These are phyloP conservation scores for Rallus limicola DNA, from an alignment of 2,113 vertebrate genomes.

Conservation along the genomic window DNA sequence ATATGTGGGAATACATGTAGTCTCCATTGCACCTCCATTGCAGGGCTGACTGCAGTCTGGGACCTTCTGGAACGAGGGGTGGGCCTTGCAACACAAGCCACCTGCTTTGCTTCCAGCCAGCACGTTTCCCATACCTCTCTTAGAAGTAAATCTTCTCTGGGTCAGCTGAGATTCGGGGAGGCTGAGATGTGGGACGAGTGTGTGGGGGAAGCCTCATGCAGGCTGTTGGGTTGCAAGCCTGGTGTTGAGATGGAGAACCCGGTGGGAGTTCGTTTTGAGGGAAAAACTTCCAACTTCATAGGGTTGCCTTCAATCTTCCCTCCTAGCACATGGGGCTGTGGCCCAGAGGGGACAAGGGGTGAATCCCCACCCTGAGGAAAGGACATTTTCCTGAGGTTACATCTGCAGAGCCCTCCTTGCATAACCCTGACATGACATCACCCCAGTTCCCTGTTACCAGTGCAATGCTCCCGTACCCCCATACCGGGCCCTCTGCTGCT, in stretches of 20 bases:
- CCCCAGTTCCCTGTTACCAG: background rate
- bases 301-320: background rate
- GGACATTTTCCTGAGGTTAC: background rate
- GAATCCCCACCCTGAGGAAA: fast-evolving
- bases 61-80: background rate
- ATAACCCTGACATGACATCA: background rate
- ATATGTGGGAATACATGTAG: background rate
- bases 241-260: background rate
- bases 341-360: fast-evolving
- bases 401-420: background rate
- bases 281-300: fast-evolving
- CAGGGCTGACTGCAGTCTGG: background rate
- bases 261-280: background rate
- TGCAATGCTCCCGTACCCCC: fast-evolving
- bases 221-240: background rate
- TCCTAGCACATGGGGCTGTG: background rate
- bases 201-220: fast-evolving
- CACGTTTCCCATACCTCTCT: background rate
- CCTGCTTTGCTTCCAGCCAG: background rate
- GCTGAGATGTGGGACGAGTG: background rate
- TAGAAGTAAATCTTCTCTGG: background rate
- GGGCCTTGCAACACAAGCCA: background rate
- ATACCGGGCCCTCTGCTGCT: background rate
- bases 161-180: background rate
- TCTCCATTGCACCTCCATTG: too few relatives aligned